phyloP scores from a whole-genome alignment of 2,113 vertebrate species.

The Melozone crissalis region DNA sequence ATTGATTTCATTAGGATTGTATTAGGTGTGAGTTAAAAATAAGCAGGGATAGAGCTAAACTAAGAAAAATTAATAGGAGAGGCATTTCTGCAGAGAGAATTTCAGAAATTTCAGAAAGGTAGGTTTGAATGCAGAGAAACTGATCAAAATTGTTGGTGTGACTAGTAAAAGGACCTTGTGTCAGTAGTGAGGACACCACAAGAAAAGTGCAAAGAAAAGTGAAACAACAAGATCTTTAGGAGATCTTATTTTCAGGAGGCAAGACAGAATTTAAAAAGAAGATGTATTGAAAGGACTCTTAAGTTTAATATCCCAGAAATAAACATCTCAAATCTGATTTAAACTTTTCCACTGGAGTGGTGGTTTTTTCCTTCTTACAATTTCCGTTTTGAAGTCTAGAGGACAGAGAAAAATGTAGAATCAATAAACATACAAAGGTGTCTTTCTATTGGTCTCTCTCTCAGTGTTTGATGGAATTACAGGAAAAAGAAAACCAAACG shows the following conservation, averaged over 20 bases:
- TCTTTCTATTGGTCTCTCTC: constrained; percentile 2
- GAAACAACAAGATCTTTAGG: neutral
- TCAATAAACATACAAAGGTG: neutral
- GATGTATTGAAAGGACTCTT: neutral
- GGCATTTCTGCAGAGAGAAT: neutral
- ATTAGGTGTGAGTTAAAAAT: neutral
- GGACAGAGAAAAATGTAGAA: neutral
- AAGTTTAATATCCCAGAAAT: constrained; percentile 1
- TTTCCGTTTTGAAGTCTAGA: neutral
- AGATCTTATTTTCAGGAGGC: neutral
- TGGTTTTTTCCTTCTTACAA: neutral
- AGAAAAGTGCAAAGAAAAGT: neutral
- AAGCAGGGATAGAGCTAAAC: neutral
- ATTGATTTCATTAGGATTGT: neutral
- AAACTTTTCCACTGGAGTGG: neutral
- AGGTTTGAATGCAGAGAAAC: neutral
- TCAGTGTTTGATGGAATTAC: neutral
- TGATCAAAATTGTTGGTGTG: neutral
- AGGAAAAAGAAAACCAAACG: neutral
- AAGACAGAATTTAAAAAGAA: neutral
- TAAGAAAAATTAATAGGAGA: neutral
- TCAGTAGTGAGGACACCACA: neutral
- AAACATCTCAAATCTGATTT: constrained; percentile 1
- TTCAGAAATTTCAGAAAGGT: neutral
- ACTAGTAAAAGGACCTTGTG: neutral